Evolutionary conservation across 2,888 invertebrate genomes (phyloP).

Genomic region (Coleophora deauratella): DNA sequence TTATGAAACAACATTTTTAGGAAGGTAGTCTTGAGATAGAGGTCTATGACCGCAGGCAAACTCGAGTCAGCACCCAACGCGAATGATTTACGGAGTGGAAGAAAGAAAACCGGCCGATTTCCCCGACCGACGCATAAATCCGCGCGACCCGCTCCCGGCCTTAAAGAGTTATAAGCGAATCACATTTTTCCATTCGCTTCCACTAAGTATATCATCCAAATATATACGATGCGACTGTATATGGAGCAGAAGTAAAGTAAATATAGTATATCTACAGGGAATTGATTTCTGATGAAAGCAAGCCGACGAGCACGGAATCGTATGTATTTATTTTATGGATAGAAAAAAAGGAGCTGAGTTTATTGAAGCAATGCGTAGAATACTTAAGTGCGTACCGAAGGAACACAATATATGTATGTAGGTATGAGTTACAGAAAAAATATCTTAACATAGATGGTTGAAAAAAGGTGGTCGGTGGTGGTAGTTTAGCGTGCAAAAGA

Average conservation of each 20-base stretch:
- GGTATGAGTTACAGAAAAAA: no score
- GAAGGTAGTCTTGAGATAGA: no score
- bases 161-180: conserved; percentile 53
- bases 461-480: no score
- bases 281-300: neutral
- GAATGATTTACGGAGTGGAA: conserved; percentile 58
- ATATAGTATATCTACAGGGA: conserved; percentile 6
- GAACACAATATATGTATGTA: no score
- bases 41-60: no score
- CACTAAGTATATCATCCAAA: conserved; percentile 19
- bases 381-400: no score
- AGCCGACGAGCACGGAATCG: no score
- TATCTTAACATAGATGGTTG: no score
- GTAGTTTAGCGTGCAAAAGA: no score
- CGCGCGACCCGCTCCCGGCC: conserved; percentile 22
- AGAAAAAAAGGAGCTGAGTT: no score
- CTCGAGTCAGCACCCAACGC: conserved; percentile 10
- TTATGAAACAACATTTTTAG: no score
- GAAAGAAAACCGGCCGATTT: conserved; percentile 44
- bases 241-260: conserved; percentile 4
- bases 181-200: conserved; percentile 41
- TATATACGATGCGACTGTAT: conserved; percentile 1
- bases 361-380: no score
- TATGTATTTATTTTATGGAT: neutral
- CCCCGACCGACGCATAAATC: conserved; percentile 43